Conservation (phyloP, 2,113 vertebrate genomes). For the Copsychus sechellarum region DNA sequence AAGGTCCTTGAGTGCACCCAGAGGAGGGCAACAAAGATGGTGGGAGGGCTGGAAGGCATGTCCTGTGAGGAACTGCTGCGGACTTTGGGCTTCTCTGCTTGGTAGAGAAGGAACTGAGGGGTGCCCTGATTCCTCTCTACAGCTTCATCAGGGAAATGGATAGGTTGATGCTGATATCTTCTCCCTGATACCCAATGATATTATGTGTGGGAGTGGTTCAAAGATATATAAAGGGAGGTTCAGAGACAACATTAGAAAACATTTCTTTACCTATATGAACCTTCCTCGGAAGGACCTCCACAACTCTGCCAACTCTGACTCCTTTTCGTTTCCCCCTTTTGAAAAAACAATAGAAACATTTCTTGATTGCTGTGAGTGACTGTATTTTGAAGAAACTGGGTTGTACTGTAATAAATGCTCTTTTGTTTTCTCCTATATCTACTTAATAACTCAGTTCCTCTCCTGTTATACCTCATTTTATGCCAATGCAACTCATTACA, state of each 20-base stretch:
- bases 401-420: background rate
- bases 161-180: background rate
- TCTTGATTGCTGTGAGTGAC: background rate
- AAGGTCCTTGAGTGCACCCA: background rate
- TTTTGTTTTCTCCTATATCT: background rate
- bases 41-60: background rate
- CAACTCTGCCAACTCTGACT: background rate
- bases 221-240: fast-evolving
- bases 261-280: background rate
- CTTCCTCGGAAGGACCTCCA: background rate
- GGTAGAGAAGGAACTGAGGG: background rate
- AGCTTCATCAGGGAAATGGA: background rate
- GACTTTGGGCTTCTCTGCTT: background rate
- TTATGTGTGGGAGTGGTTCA: background rate
- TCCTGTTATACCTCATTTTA: background rate
- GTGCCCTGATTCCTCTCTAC: background rate
- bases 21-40: background rate
- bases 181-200: background rate
- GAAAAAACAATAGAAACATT: background rate
- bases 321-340: background rate
- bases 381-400: background rate
- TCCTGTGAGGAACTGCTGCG: background rate
- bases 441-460: background rate
- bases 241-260: background rate
- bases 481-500: background rate